Base-by-base conservation (phyloP, 1,140 invertebrate species). In the Drosophila melanica region DNA sequence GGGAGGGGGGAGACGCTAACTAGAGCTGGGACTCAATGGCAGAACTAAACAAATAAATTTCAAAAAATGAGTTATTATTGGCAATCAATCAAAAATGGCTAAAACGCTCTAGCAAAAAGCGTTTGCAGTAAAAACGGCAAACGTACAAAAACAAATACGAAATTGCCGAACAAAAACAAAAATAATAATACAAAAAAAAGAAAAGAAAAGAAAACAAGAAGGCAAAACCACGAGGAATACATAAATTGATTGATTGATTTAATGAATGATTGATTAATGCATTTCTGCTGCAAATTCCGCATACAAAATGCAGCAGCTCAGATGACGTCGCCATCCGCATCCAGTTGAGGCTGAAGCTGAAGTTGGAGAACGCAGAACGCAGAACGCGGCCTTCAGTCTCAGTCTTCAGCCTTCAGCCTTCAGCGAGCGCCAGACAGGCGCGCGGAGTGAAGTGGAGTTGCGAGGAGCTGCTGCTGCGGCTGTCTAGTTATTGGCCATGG, bases 241-340 rank as follows among this genome's bases (percentile, higher is more conserved):
- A 87, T 87, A 78, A 87, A 89, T 84, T 89, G 84, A 89, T 89
- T 89, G 84, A 89, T 89, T 89, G 84, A 89, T 89, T 89, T 89
- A 89, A 89, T 89, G 84, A 89, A 89, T 89, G 84, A 89, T 89
- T 89, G 84, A 89, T 89, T 89, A 89, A 89, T 89, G 84, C 84
- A 89, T 89, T 80, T 84, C 84, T 80, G 79, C 87, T 89, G 84
- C 84, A 89, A 87, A 87, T 87, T 77, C 84, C 81, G 75, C 75
- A 89, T 87, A 81, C 84, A 82, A 79, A 89, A 89, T 86, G 82
- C 81, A 77, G 23, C 57, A 37, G 48, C 27, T 53, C 50, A 53
- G 33, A 53, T 51, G 50, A 51, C 27, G 16, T 20, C 16, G 44
- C 44, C 42, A 47, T 12, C 48, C 11, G 30, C 50, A 41, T 33